Conservation (phyloP, 2,888 invertebrate genomes). For the Campoplex nolae region DNA sequence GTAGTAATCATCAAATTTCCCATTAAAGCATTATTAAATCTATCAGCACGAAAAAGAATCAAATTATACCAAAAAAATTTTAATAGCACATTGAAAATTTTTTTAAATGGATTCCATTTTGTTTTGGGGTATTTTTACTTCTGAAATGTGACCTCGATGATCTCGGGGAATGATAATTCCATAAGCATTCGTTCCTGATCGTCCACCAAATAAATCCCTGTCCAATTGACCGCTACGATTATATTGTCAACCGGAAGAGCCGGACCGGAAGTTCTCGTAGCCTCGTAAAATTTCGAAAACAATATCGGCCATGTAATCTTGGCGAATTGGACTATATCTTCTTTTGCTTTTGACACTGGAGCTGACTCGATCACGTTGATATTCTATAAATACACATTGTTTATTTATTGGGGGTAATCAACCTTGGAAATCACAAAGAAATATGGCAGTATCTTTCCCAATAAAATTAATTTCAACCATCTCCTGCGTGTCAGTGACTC, state of each 20-base stretch:
- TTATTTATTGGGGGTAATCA: neutral
- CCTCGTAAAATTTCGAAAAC: conserved; percentile 97
- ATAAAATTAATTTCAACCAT: too few species aligned
- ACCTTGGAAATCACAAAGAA: too few species aligned
- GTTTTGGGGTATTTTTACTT: conserved; percentile 78
- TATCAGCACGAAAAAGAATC: conserved; percentile 66
- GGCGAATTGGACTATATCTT: conserved; percentile 96
- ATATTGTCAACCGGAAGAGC: conserved; percentile 89
- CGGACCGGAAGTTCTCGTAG: conserved; percentile 91
- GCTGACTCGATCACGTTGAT: conserved; percentile 89
- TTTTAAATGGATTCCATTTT: neutral
- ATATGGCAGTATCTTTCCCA: too few species aligned
- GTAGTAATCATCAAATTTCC: conserved; percentile 92
- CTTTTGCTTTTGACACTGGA: conserved; percentile 91
- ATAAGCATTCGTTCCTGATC: conserved; percentile 95
- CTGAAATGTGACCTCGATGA: conserved; percentile 90
- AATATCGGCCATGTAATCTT: conserved; percentile 97
- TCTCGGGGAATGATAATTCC: conserved; percentile 94
- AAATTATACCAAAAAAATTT: neutral
- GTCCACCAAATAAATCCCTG: conserved; percentile 96
- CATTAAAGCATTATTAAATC: conserved; percentile 86
- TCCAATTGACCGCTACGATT: conserved; percentile 96
- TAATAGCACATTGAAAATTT: neutral
- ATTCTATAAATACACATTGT: conserved; percentile 84
- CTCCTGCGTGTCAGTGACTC: too few species aligned